Base-by-base conservation (phyloP, 2,888 invertebrate species). In the Hipparchia semele region DNA sequence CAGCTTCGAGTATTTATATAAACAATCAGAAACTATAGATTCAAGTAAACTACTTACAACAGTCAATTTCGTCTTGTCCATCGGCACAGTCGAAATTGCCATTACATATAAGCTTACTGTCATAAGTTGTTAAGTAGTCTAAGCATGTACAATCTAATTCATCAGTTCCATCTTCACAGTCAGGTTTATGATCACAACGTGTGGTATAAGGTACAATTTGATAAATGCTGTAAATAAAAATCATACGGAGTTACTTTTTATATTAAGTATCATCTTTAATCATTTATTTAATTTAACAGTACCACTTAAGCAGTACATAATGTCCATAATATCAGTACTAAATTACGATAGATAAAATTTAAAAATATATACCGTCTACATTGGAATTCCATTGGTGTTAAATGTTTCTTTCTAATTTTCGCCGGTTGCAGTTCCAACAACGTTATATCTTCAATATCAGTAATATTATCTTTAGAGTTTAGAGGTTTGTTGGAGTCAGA, bases 141-240 rank as follows among this genome's bases (percentile, higher is more conserved):
- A 90, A 92, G 83, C 98, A 98, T 0, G 94, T 94, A 83, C 98
- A 98, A 74, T 94, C 90, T 6, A 94, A 84, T 88, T 98, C 98
- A 86, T 98, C 98, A 0, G 96, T 96, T 5, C 96, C 96, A 89
- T 98, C 98, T 88, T 97, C 97, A 85, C 98, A 98, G 82, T 98
- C 97, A 23, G 95, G 87, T 73, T 94, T 90, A 61, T 94, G 95
- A 82, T 98, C 95, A 84, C 98, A 98, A 49, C 95, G 94, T 78
- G 95, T 92, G 2, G 84, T 79, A 45, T 92, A 86, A 0, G 96
- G 90, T 72, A 97, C 95, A 8, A 89, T 90, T 89, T 98, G 97
- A 0, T 93, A 83, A 79, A 97, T 95, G 75, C 97, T 97, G 80
- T 10, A 56, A 67, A 61, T 62, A 10, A 51, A 45, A 75, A 65